Base-by-base conservation (phyloP, 2,797 vertebrate species). In the Coendou prehensilis region DNA sequence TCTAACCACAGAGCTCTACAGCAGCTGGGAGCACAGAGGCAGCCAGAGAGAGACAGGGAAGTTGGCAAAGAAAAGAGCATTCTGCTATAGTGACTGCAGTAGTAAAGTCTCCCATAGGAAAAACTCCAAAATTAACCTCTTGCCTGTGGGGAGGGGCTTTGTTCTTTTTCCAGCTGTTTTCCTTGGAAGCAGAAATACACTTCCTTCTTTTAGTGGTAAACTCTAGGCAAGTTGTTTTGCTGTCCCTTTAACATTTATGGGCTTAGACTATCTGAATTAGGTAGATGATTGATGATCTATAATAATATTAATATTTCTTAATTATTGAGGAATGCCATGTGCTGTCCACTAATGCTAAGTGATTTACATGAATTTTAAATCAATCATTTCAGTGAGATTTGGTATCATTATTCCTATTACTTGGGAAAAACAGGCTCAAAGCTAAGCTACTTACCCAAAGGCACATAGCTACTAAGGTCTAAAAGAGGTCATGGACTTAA, bases 361-460 rank as follows among this genome's bases (percentile, higher is more conserved):
- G 45, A 84, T 54, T 76, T 61, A 26, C 23, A 50, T 64, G 85
- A 57, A 69, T 41, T 81, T 75, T 54, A 81, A 80, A 79, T n/a
- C 41, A 30, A 9, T n/a, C 17, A 75, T 47, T 71, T n/a, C 79
- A 64, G n/a, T 61, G 18, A 75, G 15, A 94, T 89, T 76, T 67
- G 17, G 59, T 54, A 18, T 18, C 73, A 61, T 91, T 81, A 89
- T 89, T 95, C 8, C 15, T 0, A 75, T 80, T 71, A 84, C 75
- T 63, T 33, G 28, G 64, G 78, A 75, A 88, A 81, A 45, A 45
- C 3, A 37, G 30, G 47, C 20, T 63, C 30, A 56, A 83, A 47
- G 45, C 50, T 57, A 69, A 93, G n/a, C 47, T 84, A 54, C 8
- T 90, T 93, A 80, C 73, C 78, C 63, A 95, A 64, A 91, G 14